Conservation (phyloP, 2,113 vertebrate genomes). For the Pelvicachromis taeniatus region DNA sequence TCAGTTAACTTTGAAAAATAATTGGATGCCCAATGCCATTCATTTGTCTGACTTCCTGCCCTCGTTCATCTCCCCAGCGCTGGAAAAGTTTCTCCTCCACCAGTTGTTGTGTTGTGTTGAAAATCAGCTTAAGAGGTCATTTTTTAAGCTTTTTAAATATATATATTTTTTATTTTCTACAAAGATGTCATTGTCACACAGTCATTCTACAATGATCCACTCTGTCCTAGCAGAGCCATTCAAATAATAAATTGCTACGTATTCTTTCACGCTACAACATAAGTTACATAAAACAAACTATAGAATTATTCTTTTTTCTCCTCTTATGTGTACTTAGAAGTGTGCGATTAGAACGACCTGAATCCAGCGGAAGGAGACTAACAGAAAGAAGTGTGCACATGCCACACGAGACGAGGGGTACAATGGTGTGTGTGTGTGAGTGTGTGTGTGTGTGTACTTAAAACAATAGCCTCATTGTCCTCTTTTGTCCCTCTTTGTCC, state of each 20-base stretch:
- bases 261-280: neutral
- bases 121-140: neutral
- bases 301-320: neutral
- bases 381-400: neutral
- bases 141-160: neutral
- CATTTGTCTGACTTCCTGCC: neutral
- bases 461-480: slow-evolving; percentile 60
- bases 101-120: neutral
- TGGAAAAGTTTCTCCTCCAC: neutral
- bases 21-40: neutral
- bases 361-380: slow-evolving; percentile 4
- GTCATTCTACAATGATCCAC: neutral
- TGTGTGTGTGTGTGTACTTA: neutral
- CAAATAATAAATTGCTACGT: neutral
- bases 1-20: neutral
- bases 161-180: neutral
- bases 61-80: neutral
- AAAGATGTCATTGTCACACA: neutral
- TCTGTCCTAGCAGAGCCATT: neutral
- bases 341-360: neutral
- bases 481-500: neutral
- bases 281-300: neutral
- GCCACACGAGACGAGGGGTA: neutral
- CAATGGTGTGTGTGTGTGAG: neutral
- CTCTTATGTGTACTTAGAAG: neutral